phyloP scores from a whole-genome alignment of 2,797 vertebrate genomes.

The Leontopithecus rosalia region DNA sequence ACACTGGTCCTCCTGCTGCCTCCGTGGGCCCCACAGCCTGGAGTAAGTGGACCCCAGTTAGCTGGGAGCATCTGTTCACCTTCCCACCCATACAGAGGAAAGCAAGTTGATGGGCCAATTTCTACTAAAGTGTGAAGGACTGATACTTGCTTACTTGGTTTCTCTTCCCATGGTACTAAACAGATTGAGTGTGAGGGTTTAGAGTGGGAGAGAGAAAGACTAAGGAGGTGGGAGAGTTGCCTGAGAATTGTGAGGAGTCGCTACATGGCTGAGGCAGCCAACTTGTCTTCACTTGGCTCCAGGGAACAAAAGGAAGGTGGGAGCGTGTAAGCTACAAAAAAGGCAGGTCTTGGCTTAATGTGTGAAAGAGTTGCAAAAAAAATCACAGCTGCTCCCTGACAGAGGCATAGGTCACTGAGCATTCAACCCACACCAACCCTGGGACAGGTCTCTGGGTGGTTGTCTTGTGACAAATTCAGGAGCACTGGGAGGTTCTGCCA shows the following conservation, averaged over 20 bases:
- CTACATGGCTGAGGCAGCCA: neutral
- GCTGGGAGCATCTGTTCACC: neutral
- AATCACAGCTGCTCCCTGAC: fast-evolving
- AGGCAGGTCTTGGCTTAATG: neutral
- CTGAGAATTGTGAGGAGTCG: neutral
- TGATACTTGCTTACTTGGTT: neutral
- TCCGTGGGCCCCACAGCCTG: slow-evolving; percentile 81
- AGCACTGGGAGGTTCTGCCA: neutral
- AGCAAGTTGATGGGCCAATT: neutral
- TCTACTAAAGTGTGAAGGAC: neutral
- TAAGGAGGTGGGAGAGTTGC: neutral
- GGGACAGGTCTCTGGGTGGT: neutral
- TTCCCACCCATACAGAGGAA: neutral
- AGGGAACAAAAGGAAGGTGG: neutral
- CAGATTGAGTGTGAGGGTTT: neutral
- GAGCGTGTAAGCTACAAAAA: neutral
- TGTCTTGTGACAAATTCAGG: neutral
- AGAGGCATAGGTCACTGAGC: neutral
- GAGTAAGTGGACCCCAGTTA: slow-evolving; percentile 37
- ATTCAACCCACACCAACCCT: neutral
- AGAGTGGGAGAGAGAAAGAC: neutral
- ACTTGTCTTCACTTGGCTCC: neutral
- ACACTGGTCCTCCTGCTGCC: slow-evolving; percentile 87
- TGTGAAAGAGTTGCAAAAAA: neutral
- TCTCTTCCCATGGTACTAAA: neutral